phyloP scores from a whole-genome alignment of 92 coral and sea anemone genomes.

The Ricordea florida region DNA sequence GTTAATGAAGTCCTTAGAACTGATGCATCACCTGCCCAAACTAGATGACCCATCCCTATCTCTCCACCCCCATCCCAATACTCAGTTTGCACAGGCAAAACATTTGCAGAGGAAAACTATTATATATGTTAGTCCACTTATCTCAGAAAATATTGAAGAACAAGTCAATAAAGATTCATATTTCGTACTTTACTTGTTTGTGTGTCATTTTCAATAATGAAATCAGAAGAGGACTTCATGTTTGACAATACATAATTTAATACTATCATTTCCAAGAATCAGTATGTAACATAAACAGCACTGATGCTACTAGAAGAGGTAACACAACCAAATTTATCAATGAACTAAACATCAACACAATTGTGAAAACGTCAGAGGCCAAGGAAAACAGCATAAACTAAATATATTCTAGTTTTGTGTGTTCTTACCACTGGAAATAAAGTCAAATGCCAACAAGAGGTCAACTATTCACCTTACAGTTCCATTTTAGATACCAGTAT shows the following conservation, averaged over 20 bases:
- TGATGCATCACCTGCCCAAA: no score
- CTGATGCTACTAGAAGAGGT: neutral
- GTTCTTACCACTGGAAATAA: neutral
- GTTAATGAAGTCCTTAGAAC: no score
- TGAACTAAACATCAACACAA: neutral
- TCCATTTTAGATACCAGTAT: neutral
- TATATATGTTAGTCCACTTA: neutral
- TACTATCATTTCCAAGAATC: constrained; percentile 6
- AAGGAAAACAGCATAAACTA: no score
- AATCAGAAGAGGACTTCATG: neutral
- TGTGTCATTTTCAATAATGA: constrained; percentile 3
- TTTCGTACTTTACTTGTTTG: neutral
- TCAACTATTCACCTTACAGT: neutral
- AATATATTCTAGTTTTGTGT: no score
- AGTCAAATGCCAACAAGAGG: neutral
- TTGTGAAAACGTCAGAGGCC: no score
- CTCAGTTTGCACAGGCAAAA: neutral
- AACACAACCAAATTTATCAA: neutral
- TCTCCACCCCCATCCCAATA: neutral
- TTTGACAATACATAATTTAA: neutral
- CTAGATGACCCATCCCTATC: no score
- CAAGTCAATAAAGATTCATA: neutral
- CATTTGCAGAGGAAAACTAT: neutral
- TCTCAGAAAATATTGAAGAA: constrained; percentile 6
- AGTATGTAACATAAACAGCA: neutral